A percentile compares a stretch with the other conserved stretches of the same genome.
Conservation (phyloP, 23 tunicate genomes). For the Pegea sp. region DNA sequence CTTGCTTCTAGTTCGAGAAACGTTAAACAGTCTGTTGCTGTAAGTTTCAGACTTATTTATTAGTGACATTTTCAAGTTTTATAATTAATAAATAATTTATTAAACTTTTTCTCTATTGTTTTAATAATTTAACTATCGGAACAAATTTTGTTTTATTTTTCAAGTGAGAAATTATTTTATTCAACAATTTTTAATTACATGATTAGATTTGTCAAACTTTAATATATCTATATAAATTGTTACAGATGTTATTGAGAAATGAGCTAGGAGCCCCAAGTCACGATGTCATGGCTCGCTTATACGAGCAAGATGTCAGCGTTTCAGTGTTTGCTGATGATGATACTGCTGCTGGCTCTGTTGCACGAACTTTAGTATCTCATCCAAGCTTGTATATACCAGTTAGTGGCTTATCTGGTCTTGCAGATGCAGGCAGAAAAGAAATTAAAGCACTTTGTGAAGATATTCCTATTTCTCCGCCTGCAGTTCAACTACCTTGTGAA, state of each 20-base stretch:
- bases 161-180: too few relatives aligned
- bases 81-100: too few relatives aligned
- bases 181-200: too few relatives aligned
- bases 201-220: too few relatives aligned
- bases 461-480: neutral
- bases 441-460: neutral
- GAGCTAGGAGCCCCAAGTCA: neutral
- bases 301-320: constrained; percentile 2
- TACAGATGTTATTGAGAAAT: neutral
- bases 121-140: too few relatives aligned
- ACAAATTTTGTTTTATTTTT: too few relatives aligned
- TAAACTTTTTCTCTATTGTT: too few relatives aligned
- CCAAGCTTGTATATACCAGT: constrained; percentile 4
- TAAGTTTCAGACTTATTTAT: too few relatives aligned
- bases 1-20: too few relatives aligned
- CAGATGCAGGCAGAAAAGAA: constrained; percentile 2
- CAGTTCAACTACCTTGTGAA: neutral
- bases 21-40: too few relatives aligned
- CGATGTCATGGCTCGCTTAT: neutral
- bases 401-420: neutral
- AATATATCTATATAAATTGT: too few relatives aligned
- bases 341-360: constrained; percentile 4
- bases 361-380: constrained; percentile 4
- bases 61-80: too few relatives aligned
- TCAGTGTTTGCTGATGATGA: constrained; percentile 8